Conservation (phyloP, 2,113 vertebrate species). For the Hylia prasina region DNA sequence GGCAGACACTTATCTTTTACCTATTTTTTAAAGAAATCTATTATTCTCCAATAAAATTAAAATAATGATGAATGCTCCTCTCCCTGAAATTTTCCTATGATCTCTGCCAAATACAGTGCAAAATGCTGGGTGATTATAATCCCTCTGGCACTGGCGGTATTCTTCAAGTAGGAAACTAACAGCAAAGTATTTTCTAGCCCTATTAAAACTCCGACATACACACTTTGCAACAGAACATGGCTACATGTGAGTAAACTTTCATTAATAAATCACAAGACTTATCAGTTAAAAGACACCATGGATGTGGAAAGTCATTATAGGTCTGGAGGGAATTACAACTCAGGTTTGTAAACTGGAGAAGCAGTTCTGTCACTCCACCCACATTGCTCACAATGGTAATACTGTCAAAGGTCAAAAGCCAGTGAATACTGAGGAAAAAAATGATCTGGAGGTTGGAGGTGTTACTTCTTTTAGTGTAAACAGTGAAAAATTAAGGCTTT, state of each 20-base stretch:
- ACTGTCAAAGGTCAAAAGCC: background rate
- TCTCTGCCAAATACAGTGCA: background rate
- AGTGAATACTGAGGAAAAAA: background rate
- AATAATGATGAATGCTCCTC: fast-evolving
- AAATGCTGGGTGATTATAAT: background rate
- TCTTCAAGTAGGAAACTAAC: background rate
- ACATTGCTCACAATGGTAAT: background rate
- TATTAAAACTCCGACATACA: background rate
- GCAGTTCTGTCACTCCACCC: background rate
- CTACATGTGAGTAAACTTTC: background rate
- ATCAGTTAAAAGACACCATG: background rate
- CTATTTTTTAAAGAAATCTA: background rate
- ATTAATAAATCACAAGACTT: background rate
- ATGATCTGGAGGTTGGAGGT: background rate
- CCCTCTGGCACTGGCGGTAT: background rate
- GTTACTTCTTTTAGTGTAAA: background rate
- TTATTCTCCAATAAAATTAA: background rate
- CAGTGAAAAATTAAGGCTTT: background rate
- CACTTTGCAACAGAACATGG: background rate
- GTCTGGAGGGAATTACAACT: background rate
- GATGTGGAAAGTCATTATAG: background rate
- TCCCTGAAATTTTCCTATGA: background rate
- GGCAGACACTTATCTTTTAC: background rate
- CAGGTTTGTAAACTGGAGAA: background rate
- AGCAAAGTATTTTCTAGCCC: background rate